Evolutionary conservation across 2,113 vertebrate genomes (phyloP).

Genomic region (Cairina moschata): DNA sequence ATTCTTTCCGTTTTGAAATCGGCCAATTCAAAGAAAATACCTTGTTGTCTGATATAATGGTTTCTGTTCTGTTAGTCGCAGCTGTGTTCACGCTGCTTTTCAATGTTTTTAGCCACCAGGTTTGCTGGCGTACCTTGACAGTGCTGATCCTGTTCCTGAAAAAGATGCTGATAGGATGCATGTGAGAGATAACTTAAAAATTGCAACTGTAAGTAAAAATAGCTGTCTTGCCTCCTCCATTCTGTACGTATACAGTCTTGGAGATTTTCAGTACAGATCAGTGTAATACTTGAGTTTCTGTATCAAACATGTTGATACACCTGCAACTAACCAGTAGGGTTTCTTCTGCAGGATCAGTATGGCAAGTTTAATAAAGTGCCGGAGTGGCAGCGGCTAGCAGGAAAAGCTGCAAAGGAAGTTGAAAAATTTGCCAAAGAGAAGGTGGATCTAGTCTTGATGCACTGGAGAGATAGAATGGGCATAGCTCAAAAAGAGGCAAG

Average conservation of each 20-base stretch:
- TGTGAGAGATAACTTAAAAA: slow-evolving; percentile 95
- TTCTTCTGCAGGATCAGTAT: slow-evolving; percentile 88
- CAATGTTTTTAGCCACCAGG: slow-evolving; percentile 86
- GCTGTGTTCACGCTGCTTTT: neutral
- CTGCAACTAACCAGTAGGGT: neutral
- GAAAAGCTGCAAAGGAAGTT: slow-evolving; percentile 98
- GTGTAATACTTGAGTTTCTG: neutral
- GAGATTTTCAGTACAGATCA: neutral
- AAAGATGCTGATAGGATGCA: slow-evolving; percentile 97
- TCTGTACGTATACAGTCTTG: neutral
- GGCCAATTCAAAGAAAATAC: neutral
- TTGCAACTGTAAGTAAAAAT: slow-evolving; percentile 87
- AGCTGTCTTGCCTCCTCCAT: neutral
- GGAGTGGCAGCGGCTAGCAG: slow-evolving; percentile 96
- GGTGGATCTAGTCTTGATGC: slow-evolving; percentile 94
- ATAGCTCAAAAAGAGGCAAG: slow-evolving; percentile 97
- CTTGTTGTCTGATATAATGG: neutral
- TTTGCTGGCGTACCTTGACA: slow-evolving; percentile 93
- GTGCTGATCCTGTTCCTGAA: slow-evolving; percentile 91
- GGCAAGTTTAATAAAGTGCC: slow-evolving; percentile 94
- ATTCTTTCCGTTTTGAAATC: neutral
- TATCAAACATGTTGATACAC: neutral
- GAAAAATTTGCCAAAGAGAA: slow-evolving; percentile 99
- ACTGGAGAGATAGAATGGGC: slow-evolving; percentile 99
- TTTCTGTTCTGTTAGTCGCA: neutral